These are phyloP conservation scores for Volucella inflata DNA, from an alignment of 2,888 invertebrate genomes.

Conservation along the genomic window DNA sequence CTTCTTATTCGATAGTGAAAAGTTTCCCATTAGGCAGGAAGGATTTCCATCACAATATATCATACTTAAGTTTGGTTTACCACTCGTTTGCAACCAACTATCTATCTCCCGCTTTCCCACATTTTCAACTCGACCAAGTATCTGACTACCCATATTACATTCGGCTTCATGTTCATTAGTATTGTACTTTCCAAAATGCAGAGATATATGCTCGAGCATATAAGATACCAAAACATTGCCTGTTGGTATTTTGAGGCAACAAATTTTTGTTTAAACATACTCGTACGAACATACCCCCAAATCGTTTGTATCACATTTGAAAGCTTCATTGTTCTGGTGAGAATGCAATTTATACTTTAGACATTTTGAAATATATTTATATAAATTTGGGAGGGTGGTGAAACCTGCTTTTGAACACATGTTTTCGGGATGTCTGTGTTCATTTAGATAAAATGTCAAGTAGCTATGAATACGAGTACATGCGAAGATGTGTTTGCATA, in stretches of 20 bases:
- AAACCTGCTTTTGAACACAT: not conserved
- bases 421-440: constrained; percentile 4
- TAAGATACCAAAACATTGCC: not conserved
- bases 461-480: constrained; percentile 10
- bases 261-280: constrained; percentile 8
- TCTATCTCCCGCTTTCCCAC: not conserved
- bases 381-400: not conserved
- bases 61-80: constrained; percentile 53
- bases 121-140: not conserved
- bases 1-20: constrained; percentile 26
- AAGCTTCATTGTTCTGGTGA: constrained; percentile 26
- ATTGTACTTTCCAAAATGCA: constrained; percentile 1
- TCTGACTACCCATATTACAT: no score
- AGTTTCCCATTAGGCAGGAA: constrained; percentile 57
- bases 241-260: not conserved
- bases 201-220: not conserved
- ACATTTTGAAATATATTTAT: no score
- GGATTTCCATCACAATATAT: constrained; percentile 48
- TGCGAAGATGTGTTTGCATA: not conserved
- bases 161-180: constrained; percentile 29
- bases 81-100: constrained; percentile 19
- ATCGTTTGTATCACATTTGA: constrained; percentile 15
- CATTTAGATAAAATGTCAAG: constrained; percentile 29
- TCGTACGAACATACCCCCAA: not conserved
- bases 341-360: constrained; percentile 17